phyloP scores from a whole-genome alignment of 2,113 vertebrate genomes.

The Dipodomys ordii region DNA sequence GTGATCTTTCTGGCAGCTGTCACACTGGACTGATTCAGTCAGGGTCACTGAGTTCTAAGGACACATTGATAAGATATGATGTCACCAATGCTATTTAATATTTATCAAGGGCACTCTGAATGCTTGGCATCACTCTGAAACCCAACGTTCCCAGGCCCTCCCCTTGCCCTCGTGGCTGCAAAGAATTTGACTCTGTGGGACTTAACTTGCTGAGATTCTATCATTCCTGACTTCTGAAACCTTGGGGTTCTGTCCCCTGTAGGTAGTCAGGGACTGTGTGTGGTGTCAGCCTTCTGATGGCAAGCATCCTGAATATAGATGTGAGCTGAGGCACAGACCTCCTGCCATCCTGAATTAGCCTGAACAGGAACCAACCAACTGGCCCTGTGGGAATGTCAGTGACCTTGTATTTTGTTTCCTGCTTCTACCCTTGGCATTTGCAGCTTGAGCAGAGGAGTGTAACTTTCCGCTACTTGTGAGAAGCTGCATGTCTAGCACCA shows the following conservation, averaged over 20 bases:
- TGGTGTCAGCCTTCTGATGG: slow-evolving; percentile 42
- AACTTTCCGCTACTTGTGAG: slow-evolving; percentile 16
- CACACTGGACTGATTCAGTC: background rate
- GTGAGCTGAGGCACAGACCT: slow-evolving; percentile 59
- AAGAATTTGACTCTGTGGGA: slow-evolving; percentile 6
- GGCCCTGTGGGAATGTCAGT: slow-evolving; percentile 38
- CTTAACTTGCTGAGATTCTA: slow-evolving; percentile 42
- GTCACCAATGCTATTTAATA: background rate
- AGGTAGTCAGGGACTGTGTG: slow-evolving; percentile 33
- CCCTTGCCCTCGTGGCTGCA: background rate
- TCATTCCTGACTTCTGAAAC: slow-evolving; percentile 56
- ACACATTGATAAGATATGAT: background rate
- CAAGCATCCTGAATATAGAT: background rate
- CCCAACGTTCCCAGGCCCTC: background rate
- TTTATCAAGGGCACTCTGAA: slow-evolving; percentile 35
- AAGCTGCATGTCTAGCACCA: background rate
- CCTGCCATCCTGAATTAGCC: slow-evolving; percentile 41
- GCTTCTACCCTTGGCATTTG: slow-evolving; percentile 30
- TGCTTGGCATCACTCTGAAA: background rate
- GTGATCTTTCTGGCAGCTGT: background rate
- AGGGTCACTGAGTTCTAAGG: background rate
- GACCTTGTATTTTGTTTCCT: slow-evolving; percentile 7
- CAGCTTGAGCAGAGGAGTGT: slow-evolving; percentile 3
- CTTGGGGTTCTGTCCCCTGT: slow-evolving; percentile 44
- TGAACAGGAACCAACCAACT: slow-evolving; percentile 1